phyloP scores from a whole-genome alignment of 2,797 vertebrate genomes.

The Periparus ater region DNA sequence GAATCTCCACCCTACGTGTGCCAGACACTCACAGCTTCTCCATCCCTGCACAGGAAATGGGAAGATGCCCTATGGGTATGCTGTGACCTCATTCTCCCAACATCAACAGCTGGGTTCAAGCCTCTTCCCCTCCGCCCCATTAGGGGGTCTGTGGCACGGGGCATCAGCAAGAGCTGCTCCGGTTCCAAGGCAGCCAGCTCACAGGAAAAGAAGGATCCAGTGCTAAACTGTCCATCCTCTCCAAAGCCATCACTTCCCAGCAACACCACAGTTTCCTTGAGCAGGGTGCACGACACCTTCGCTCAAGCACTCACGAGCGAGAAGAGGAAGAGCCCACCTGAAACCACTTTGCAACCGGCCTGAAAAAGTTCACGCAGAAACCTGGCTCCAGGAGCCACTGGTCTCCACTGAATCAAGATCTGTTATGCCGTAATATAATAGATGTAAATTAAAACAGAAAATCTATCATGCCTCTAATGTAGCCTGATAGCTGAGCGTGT shows the following conservation, averaged over 20 bases:
- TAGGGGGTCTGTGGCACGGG: background rate
- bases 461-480: conserved; percentile 96
- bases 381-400: conserved; percentile 62
- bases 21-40: background rate
- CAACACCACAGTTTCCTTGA: rapidly evolving
- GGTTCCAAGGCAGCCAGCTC: background rate
- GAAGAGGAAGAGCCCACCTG: background rate
- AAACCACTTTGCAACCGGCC: conserved; percentile 35
- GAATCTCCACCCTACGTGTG: rapidly evolving
- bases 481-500: conserved; percentile 84
- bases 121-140: background rate
- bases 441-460: conserved; percentile 98
- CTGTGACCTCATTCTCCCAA: background rate
- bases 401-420: conserved; percentile 78
- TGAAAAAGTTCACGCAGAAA: conserved; percentile 61
- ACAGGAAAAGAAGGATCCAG: background rate
- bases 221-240: background rate
- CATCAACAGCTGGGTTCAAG: background rate
- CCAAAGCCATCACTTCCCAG: background rate
- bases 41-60: background rate
- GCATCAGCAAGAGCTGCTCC: background rate
- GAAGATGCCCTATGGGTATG: background rate
- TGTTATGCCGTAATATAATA: conserved; percentile 86
- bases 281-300: rapidly evolving
- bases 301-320: background rate